Evolutionary conservation across 2,888 invertebrate species (phyloP).

Genomic region (Oegoconia quadripuncta): DNA sequence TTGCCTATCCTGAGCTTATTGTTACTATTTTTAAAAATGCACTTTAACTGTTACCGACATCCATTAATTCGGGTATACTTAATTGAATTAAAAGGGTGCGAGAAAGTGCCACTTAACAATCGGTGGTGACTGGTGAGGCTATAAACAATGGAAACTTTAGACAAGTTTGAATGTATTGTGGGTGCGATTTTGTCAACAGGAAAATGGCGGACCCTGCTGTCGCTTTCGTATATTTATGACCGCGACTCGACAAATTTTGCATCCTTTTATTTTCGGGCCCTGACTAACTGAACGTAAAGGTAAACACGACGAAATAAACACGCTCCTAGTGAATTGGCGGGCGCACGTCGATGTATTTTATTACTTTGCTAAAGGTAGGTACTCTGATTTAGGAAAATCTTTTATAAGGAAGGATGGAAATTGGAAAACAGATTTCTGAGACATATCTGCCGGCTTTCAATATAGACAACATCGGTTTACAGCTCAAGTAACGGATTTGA

Average conservation of each 20-base stretch:
- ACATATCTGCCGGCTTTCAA: no score
- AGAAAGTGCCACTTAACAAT: slow-evolving; percentile 48
- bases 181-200: slow-evolving; percentile 75
- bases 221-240: slow-evolving; percentile 68
- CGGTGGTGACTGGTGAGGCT: slow-evolving; percentile 34
- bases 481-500: no score
- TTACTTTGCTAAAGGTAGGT: slow-evolving; percentile 3
- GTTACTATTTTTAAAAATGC: no score
- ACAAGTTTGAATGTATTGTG: slow-evolving; percentile 71
- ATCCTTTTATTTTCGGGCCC: slow-evolving; percentile 62
- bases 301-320: slow-evolving; percentile 55
- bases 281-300: slow-evolving; percentile 56
- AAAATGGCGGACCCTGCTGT: slow-evolving; percentile 70
- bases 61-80: slow-evolving; percentile 19
- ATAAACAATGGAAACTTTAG: slow-evolving; percentile 71
- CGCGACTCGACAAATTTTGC: slow-evolving; percentile 65
- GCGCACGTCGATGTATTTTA: slow-evolving; percentile 12
- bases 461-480: neutral
- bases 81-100: slow-evolving; percentile 50
- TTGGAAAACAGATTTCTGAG: no score
- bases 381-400: no score
- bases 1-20: no score
- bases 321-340: slow-evolving; percentile 27
- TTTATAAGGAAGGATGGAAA: no score
- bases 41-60: neutral